Evolutionary conservation across 2,888 invertebrate genomes (phyloP), one percentile per base, ranked within the genome.

Genomic region (Tipula helvola): DNA sequence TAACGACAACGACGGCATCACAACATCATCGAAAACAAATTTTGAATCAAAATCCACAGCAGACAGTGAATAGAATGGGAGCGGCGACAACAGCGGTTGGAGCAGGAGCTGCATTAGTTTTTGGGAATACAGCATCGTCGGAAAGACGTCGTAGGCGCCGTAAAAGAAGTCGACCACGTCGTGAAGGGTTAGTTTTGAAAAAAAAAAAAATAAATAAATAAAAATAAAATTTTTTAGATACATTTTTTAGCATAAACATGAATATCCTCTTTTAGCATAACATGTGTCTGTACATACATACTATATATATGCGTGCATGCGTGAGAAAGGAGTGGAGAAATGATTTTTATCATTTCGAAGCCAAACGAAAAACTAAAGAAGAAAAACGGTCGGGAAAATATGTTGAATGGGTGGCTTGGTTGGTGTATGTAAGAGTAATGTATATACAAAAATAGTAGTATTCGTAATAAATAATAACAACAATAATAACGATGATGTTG

Each of bases 91-190:
- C 57, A 86, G 86, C 86, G 36, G 44, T 86, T 44, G 44, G 47
- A 28, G 44, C 42, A 86, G 42, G 44, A 86, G 86, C 86, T 42
- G 85, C 85, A 39, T 39, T 84, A 8, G 84, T 84, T 39, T 84
- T 85, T 57, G 86, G 86, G 36, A 86, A 86, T 87, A 91, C 91
- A 57, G 91, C 91, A 2, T 91, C 91, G 8, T 91, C 91, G 44
- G 91, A 91, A 87, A 89, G 91, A 5, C 89, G 91, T 5, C 89
- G 91, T 71, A 90, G 91, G 44, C 89, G 91, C 39, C 89, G 91
- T 10, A 90, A 91, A 42, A 91, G 91, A 88, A 91, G 91, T 86
- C 90, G 91, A 2, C 90, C 91, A 47, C 89, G 91, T 86, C 90
- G 91, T 16, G 89, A 88, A 89, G 89, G 89, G 87, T 90, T 90